These are phyloP conservation scores for Poeciliopsis retropinna DNA, from an alignment of 2,113 vertebrate genomes.

Conservation along the genomic window DNA sequence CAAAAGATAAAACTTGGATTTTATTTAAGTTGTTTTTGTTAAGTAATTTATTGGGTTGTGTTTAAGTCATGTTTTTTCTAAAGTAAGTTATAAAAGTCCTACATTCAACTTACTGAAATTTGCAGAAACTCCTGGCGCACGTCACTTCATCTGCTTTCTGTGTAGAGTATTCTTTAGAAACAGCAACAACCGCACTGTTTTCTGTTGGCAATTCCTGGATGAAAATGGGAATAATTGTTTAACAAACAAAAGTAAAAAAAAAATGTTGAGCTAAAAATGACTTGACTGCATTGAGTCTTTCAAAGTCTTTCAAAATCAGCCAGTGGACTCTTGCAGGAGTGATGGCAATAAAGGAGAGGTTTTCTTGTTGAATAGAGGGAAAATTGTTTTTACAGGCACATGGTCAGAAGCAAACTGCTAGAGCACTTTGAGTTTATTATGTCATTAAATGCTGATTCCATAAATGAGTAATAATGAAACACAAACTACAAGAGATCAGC, in stretches of 20 bases:
- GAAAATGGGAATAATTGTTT: background rate
- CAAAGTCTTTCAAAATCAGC: background rate
- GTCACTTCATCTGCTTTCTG: too few relatives aligned
- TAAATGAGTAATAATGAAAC: background rate
- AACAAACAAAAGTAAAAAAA: background rate
- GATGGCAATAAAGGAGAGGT: background rate
- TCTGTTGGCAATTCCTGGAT: background rate
- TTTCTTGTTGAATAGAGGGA: background rate
- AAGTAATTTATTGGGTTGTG: too few relatives aligned
- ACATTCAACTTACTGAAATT: too few relatives aligned
- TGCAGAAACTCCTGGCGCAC: too few relatives aligned
- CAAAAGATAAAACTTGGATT: too few relatives aligned
- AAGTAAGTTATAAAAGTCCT: too few relatives aligned
- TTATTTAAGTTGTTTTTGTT: too few relatives aligned
- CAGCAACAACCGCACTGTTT: background rate
- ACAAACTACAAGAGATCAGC: background rate
- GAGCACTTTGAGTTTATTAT: background rate
- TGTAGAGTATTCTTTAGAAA: too few relatives aligned
- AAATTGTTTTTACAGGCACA: background rate
- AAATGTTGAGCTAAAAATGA: background rate
- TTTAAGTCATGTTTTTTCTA: too few relatives aligned
- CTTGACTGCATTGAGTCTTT: too few relatives aligned
- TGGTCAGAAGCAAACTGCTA: background rate
- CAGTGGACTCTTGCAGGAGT: background rate
- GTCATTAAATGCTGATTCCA: background rate